Base-by-base conservation (phyloP, 2,888 invertebrate species). In the Lepidochrysops patricia region DNA sequence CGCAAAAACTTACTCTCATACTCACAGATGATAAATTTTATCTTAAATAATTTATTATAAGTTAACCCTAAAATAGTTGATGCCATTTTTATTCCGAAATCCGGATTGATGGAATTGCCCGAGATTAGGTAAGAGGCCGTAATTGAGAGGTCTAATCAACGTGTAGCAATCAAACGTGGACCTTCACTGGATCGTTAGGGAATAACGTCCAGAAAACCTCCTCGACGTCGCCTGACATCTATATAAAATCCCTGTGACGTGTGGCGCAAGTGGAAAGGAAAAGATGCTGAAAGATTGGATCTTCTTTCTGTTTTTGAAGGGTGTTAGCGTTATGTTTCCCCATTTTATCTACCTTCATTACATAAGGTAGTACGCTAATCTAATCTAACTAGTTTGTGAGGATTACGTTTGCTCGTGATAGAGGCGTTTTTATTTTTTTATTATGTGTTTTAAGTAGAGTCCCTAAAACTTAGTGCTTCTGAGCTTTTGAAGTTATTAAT, bases 191-290 rank as follows among this genome's bases (percentile, higher is more conserved):
- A 63, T 63, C 62, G 62, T 60, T 50, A 50, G 57, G n/a, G 64
- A 60, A 66, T 61, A 61, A 63, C 57, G 61, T 57, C 62, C 62
- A 62, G 65, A 64, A 67, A 67, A 64, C 63, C 65, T 65, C 65
- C 58, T 63, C 57, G 61, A 61, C 64, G 66, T 66, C 66, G 64
- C 63, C 64, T 61, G 64, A 64, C 66, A 64, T 64, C 63, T 54
- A 64, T 64, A 58, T 62, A 61, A 61, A 65, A 64, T 61, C 63
- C 49, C 62, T 61, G 48, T 57, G 56, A 25, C 19, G 19, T 48
- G 34, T 56, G 61, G 61, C 60, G 2, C 19, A 59, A 62, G 58
- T 52, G 15, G 58, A 9, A 57, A 60, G 60, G 56, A 9, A 4
- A 32, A 3, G 37, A 25, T 54, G 37, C n/a, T 43, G 27, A 57